Percentiles rank a stretch among this genome's conserved stretches.
Evolutionary conservation across 64 coral and sea anemone genomes (phyloP).

Genomic region (Hydrozoanthus tunicans): DNA sequence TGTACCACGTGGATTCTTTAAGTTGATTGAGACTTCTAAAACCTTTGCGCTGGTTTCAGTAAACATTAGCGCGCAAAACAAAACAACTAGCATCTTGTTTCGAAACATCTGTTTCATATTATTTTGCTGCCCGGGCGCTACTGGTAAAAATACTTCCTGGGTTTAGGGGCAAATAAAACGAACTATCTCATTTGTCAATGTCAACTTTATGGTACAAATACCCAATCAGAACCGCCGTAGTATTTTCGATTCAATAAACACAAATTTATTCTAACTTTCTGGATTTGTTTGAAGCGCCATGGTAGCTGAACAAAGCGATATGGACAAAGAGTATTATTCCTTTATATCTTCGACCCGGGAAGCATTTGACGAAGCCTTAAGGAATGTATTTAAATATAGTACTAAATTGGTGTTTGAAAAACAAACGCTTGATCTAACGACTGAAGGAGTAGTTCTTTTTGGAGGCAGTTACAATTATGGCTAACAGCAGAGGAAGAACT

Average conservation of each 20-base stretch:
- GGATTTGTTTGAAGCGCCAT: conserved; percentile 29
- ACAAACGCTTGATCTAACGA: neutral
- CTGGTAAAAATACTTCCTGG: neutral
- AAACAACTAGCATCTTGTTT: neutral
- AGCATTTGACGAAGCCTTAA: neutral
- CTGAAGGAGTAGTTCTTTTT: neutral
- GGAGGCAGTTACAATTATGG: neutral
- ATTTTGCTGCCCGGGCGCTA: neutral
- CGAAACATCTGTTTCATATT: neutral
- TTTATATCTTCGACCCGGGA: conserved; percentile 11
- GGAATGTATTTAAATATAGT: conserved; percentile 3
- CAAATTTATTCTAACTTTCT: neutral
- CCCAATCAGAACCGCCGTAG: conserved; percentile 21
- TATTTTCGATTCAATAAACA: neutral
- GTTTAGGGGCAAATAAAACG: conserved; percentile 4
- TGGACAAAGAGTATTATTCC: conserved; percentile 11
- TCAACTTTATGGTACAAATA: too few relatives aligned
- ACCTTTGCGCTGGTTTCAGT: neutral
- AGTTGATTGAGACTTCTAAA: conserved; percentile 50
- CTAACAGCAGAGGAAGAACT: neutral
- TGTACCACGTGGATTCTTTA: conserved; percentile 21
- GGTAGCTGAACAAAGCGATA: conserved; percentile 12
- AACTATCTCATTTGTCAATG: conserved; percentile 11
- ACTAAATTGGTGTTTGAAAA: conserved; percentile 2
- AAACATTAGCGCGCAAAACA: neutral